Evolutionary conservation across 2,888 invertebrate species (phyloP).

Genomic region (Lampropteryx suffumata): DNA sequence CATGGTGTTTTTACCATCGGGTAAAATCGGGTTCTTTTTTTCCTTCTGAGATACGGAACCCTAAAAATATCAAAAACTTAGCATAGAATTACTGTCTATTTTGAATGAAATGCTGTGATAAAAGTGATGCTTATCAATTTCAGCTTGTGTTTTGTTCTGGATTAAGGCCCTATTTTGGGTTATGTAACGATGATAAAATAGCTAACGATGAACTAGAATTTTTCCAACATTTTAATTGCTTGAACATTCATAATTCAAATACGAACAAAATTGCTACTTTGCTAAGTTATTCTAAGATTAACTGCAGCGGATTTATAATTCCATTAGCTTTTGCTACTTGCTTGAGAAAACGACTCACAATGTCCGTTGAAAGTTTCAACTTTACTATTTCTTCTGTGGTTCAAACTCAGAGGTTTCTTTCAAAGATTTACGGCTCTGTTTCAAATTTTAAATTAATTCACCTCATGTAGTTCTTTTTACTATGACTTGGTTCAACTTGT

Average conservation of each 20-base stretch:
- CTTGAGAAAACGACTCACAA: slow-evolving; percentile 34
- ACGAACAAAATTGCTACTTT: slow-evolving; percentile 16
- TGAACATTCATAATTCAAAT: slow-evolving; percentile 22
- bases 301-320: slow-evolving; percentile 37
- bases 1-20: too few species aligned
- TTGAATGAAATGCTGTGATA: too few species aligned
- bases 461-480: slow-evolving; percentile 42
- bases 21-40: too few species aligned
- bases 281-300: slow-evolving; percentile 35
- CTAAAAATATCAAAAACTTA: too few species aligned
- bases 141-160: too few species aligned
- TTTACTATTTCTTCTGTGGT: slow-evolving; percentile 11
- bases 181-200: too few species aligned
- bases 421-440: slow-evolving; percentile 32
- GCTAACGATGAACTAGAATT: not conserved
- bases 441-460: slow-evolving; percentile 50
- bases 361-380: slow-evolving; percentile 31
- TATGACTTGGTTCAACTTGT: slow-evolving; percentile 25
- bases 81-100: too few species aligned
- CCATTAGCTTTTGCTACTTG: slow-evolving; percentile 33
- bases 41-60: too few species aligned
- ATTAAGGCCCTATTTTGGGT: too few species aligned
- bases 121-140: too few species aligned
- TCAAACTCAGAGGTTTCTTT: slow-evolving; percentile 27
- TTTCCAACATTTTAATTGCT: slow-evolving; percentile 14